Evolutionary conservation across 2,797 vertebrate species (phyloP), one percentile per base, ranked within the genome.

Genomic region (Argya squamiceps): DNA sequence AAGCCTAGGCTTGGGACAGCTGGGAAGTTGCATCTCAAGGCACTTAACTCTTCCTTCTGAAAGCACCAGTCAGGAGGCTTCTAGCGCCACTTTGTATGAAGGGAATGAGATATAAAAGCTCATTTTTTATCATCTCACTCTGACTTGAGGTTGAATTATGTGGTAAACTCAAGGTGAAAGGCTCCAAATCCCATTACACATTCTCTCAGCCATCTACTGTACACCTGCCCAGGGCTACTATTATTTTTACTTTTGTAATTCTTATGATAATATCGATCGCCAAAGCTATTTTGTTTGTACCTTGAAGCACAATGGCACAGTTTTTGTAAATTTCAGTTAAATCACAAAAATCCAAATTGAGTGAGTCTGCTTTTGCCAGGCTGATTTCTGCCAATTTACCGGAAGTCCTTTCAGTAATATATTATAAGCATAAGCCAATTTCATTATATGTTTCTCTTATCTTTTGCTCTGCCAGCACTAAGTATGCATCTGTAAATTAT

Each of bases 261-360:
- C 10, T 41, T 92, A 41, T 8, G 52, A 62, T 62, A 90, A 77
- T 53, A 89, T 49, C 1, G 0, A 65, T 52, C 21, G 49, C 37
- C 63, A 65, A 73, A 95, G 69, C 63, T 47, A 67, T 84, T 78
- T 70, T 82, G 12, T 73, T 92, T 65, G 24, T 74, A 79, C 56
- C 60, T 70, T 70, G 47, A 88, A 93, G 81, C 84, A 89, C 44
- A 92, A 49, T 9, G 50, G 53, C 59, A 76, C 15, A 11, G 18
- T 22, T 70, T 88, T 80, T 78, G 21, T 64, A 69, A 91, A 91
- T 91, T 82, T 83, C 69, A 68, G 81, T 70, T 83, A 88, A 91
- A 50, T 58, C 75, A 69, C 49, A 65, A 91, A 91, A 95, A 80
- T 50, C 36, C 71, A 88, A 93, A 93, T 46, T 43, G 36, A 83